These are phyloP conservation scores for Setophaga coronata DNA, from an alignment of 2,113 vertebrate genomes.

Conservation along the genomic window DNA sequence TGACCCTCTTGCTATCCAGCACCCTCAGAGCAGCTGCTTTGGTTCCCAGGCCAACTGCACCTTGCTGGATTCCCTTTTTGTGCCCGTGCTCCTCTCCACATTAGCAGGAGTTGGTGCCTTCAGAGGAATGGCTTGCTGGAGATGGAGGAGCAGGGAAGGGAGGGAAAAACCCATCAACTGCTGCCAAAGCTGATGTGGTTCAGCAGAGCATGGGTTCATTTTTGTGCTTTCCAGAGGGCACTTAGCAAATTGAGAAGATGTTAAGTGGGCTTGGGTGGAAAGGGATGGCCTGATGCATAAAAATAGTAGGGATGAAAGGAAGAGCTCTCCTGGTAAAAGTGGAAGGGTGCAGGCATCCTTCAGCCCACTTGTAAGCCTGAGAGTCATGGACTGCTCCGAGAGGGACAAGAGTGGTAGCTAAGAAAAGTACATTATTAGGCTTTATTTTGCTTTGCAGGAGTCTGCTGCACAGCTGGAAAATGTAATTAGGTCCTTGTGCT, in stretches of 20 bases:
- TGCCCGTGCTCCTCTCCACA: rapidly evolving
- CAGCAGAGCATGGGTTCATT: not conserved
- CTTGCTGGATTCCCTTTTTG: not conserved
- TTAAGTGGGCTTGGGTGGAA: not conserved
- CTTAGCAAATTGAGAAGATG: not conserved
- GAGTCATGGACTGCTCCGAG: not conserved
- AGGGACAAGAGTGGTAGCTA: constrained; percentile 13
- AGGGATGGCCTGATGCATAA: not conserved
- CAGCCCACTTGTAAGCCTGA: not conserved
- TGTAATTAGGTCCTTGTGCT: constrained; percentile 50
- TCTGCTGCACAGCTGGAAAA: constrained; percentile 47
- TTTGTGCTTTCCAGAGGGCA: not conserved
- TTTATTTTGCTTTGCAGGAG: constrained; percentile 25
- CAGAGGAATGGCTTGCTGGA: not conserved
- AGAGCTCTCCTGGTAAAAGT: not conserved
- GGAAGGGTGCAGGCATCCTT: not conserved
- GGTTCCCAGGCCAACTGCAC: not conserved
- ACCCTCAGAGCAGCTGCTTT: not conserved
- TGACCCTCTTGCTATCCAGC: not conserved
- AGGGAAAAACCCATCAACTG: not conserved
- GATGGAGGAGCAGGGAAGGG: not conserved
- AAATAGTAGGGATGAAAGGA: not conserved
- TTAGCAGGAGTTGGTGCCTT: not conserved
- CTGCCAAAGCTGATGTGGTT: not conserved
- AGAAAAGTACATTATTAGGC: not conserved